Evolutionary conservation across 2,797 vertebrate species (phyloP), one percentile per base, ranked within the genome.

Genomic region (Vireo griseus): DNA sequence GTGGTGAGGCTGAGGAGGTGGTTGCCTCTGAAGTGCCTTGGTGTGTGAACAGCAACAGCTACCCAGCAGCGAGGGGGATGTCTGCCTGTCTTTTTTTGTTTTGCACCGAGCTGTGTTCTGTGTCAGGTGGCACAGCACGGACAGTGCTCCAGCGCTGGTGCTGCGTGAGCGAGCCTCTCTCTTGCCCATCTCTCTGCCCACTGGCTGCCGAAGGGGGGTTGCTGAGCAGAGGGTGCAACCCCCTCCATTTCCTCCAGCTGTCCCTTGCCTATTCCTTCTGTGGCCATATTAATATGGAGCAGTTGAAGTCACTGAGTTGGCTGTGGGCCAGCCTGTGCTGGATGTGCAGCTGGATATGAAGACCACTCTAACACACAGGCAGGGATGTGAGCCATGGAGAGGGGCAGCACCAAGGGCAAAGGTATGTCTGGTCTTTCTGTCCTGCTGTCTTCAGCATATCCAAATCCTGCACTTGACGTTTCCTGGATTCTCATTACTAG

Each of bases 291-390:
- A 97, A 97, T 96, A 91, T 96, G 97, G 97, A 98, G 96, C 95
- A 91, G 96, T 42, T 98, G 97, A 97, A 97, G 97, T 98, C 97
- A 97, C 95, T 81, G 47, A 6, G 73, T 66, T 98, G 97, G 98
- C 96, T 18, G 52, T 10, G 50, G 72, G 97, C 98, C 97, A 98
- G 90, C 81, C 88, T 69, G 85, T 87, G 88, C 94, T 93, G 59
- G 74, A 61, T 94, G 47, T 94, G 91, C 97, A 90, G 92, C 96
- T 93, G 72, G 92, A 87, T 86, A 94, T 81, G 78, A n/a, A 85
- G 95, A 89, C 85, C 84, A 81, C 83, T 94, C 58, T 33, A 10
- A 67, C 78, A 19, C 94, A n/a, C 94, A 22, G 92, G 88, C 7
- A 4, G 85, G 85, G 95, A 72, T 95, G 96, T 61, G 86, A 96